A percentile compares a stretch with the other conserved stretches of the same genome.
Evolutionary conservation across 92 coral and sea anemone genomes (phyloP).

Genomic region (Ricordea florida): DNA sequence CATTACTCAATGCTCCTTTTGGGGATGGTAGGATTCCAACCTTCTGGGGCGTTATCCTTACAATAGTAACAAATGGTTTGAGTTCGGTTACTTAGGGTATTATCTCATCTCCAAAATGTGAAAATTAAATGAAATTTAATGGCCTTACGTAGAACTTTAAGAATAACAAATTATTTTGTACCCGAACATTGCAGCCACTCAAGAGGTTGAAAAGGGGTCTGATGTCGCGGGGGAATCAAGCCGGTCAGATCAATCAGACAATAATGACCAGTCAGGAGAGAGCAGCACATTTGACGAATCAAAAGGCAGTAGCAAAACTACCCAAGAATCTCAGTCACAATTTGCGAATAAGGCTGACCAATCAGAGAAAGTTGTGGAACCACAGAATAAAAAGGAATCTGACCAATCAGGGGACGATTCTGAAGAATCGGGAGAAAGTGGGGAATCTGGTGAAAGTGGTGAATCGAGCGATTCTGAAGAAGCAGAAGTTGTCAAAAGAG

Average conservation of each 20-base stretch:
- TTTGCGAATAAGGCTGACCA: neutral
- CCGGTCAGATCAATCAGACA: neutral
- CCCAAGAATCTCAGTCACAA: no score
- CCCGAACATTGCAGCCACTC: no score
- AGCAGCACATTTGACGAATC: neutral
- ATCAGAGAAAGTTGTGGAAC: constrained; percentile 5
- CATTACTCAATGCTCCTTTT: no score
- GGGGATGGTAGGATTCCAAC: no score
- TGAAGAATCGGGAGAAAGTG: constrained; percentile 40
- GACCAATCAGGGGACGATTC: constrained; percentile 36
- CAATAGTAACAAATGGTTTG: no score
- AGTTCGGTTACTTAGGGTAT: no score
- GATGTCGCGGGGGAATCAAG: constrained; percentile 7
- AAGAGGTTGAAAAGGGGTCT: neutral
- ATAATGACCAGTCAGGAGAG: neutral
- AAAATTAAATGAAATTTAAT: no score
- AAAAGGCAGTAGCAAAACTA: neutral
- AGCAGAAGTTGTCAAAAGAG: neutral
- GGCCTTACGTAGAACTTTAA: no score
- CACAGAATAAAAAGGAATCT: neutral
- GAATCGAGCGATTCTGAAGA: constrained; percentile 7
- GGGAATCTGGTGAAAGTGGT: constrained; percentile 24
- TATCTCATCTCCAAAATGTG: no score
- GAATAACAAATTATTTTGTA: no score
- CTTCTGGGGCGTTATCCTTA: no score